Conservation (phyloP, 2,797 vertebrate species). For the Rhabdophis nuchalis region DNA sequence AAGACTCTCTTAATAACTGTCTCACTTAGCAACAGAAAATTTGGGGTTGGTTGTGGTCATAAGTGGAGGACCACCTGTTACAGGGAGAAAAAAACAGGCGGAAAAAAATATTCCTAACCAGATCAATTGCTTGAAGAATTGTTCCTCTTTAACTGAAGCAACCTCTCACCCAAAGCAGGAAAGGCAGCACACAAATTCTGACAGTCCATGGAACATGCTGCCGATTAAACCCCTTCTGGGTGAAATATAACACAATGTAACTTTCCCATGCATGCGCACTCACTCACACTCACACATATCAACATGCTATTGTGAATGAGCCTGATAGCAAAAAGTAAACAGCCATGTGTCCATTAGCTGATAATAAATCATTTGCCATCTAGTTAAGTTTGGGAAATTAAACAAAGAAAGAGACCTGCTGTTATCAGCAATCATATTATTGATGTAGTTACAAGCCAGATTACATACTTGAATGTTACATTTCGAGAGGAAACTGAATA, state of each 20-base stretch:
- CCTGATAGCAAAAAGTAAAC: not conserved
- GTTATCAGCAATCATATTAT: not conserved
- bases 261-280: not conserved
- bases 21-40: not conserved
- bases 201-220: not conserved
- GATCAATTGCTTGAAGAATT: not conserved
- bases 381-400: not conserved
- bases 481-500: not conserved
- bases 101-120: not conserved
- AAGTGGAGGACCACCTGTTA: not conserved
- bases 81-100: not conserved
- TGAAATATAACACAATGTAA: not conserved
- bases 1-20: not conserved
- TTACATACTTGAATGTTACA: not conserved
- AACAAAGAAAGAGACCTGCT: not conserved
- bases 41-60: not conserved
- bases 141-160: not conserved
- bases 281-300: not conserved
- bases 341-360: not conserved
- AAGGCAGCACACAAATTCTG: not conserved
- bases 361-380: slow-evolving; percentile 1
- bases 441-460: not conserved
- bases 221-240: not conserved
- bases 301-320: not conserved
- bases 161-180: not conserved